phyloP scores from a whole-genome alignment of 2,888 invertebrate species.

The Merodon equestris region DNA sequence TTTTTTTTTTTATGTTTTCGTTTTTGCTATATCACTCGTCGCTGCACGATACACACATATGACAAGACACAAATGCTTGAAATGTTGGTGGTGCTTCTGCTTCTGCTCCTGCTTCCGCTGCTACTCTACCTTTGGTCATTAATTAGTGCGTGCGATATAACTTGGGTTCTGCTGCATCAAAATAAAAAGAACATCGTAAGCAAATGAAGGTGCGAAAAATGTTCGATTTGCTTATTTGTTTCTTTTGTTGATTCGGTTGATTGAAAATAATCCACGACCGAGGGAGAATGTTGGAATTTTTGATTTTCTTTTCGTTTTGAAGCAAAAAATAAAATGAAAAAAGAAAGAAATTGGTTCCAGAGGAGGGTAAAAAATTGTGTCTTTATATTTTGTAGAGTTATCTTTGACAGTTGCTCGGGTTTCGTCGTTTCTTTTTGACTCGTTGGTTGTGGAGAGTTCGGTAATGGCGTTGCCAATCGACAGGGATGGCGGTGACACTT shows the following conservation, averaged over 20 bases:
- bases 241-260: not conserved
- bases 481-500: too few relatives aligned
- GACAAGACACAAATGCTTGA: constrained; percentile 58
- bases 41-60: constrained; percentile 55
- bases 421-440: constrained; percentile 7
- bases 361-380: constrained; percentile 57
- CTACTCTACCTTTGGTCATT: constrained; percentile 44
- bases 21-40: constrained; percentile 58
- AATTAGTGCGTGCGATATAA: constrained; percentile 33
- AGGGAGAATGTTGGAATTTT: not conserved
- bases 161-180: constrained; percentile 12
- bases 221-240: constrained; percentile 3
- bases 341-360: constrained; percentile 55
- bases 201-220: not conserved
- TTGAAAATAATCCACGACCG: not conserved
- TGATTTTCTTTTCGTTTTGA: constrained; percentile 10
- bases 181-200: constrained; percentile 30
- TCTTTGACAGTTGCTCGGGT: constrained; percentile 21
- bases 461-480: not conserved
- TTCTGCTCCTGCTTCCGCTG: not conserved
- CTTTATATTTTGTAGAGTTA: constrained; percentile 36
- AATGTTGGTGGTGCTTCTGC: too few relatives aligned
- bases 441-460: constrained; percentile 6
- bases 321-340: constrained; percentile 42
- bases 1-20: constrained; percentile 24